Base-by-base conservation (phyloP, 2,888 invertebrate genomes). In the Brachylomia viminalis region DNA sequence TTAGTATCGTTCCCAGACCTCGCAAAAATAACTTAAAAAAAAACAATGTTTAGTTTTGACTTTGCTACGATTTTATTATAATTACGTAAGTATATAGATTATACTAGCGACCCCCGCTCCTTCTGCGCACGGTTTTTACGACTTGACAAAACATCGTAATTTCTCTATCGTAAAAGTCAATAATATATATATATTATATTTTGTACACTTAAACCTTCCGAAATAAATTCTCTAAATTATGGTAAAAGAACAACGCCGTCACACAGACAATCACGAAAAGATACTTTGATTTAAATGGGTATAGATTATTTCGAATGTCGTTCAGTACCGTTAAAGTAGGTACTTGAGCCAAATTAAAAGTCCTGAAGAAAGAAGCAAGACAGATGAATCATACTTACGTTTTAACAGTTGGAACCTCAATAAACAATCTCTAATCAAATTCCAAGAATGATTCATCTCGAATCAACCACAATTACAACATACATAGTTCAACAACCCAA, bases 401-500 rank as follows among this genome's bases (percentile, higher is more conserved):
- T 15, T 0, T 13, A 23, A 30, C 33, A 66, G 7, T 66, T n/a
- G 4, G 33, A 52, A 62, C 38, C 5, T 59, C 20, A 78, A 85
- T 72, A 75, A 77, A 78, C 42, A 42, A 68, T 56, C 47, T 45
- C 54, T 74, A 73, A 85, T 80, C 54, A 64, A 65, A 76, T 72
- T 73, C 69, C 61, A 66, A 33, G 68, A 67, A 86, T 86, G 70
- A 87, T 68, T 83, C 78, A 83, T 80, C 79, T 68, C 64, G 13
- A 69, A 77, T 79, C 66, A 75, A 65, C 75, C 79, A 72, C 84
- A 84, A 84, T 86, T 87, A 84, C 71, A 72, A 61, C 71, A 38
- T n/a, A 38, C 38, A 56, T 77, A 88, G 88, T 88, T 89, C 86
- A 88, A 90, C 85, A 89, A 90, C 88, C 88, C 88, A 89, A 91